Evolutionary conservation across 2,888 invertebrate species (phyloP), one percentile per base, ranked within the genome.

Genomic region (Keiferia lycopersicella): DNA sequence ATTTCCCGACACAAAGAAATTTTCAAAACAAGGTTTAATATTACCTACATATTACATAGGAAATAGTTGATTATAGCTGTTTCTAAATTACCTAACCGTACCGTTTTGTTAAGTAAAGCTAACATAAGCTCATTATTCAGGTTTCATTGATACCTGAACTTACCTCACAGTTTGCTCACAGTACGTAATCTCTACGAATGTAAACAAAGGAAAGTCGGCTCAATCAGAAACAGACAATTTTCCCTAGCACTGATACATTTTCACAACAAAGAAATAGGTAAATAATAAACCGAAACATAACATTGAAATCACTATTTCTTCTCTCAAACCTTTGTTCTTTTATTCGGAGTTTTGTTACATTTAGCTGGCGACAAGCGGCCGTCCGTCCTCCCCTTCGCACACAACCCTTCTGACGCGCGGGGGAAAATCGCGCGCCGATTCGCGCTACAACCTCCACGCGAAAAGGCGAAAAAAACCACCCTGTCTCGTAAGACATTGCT

Each of bases 361-460:
- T 48, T 10, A 3, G 12, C 51, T 3, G 2, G 12, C 22, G 22
- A 14, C 22, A 22, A 20, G 26, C 56, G 34, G 16, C 34, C 16
- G 16, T 30, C 16, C 34, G 16, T 30, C 16, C 34, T 16, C 56
- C 56, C 34, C 26, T 16, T 16, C 56, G n/a, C 8, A 10, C n/a
- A 16, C 53, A 26, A 14, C 56, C 56, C 30, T 26, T 34, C 56
- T 56, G 56, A 56, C 16, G 56, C 34, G 34, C 56, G 30, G 34
- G n/a, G 56, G 34, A 16, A 34, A n/a, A n/a, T 56, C 30, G 14
- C 34, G 48, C 26, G n/a, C 34, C 8, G 34, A 34, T 48, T 18
- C 18, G 48, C 48, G 16, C 45, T 45, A 34, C 34, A 4, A 48
- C 51, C 20, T 53, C 22, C 14, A 20, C 51, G 22, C 51, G 22